Percentiles rank a stretch among this genome's conserved stretches.
These are phyloP conservation scores for Dicerorhinus sumatrensis DNA, from an alignment of 2,113 vertebrate species.

Conservation along the genomic window DNA sequence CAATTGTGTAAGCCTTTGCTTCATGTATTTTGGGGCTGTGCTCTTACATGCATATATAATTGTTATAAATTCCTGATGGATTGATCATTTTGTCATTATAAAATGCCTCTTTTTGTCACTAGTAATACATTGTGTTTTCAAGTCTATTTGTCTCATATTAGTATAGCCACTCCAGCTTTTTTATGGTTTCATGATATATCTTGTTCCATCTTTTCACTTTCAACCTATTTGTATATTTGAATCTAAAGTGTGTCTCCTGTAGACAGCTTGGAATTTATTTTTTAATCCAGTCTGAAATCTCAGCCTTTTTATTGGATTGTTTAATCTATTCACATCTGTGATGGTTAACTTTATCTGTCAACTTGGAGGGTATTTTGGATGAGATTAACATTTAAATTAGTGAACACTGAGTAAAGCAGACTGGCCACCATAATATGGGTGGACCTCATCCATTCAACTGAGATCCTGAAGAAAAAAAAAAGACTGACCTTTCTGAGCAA, in stretches of 20 bases:
- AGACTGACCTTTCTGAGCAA: not conserved
- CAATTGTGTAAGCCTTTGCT: not conserved
- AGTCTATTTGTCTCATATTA: not conserved
- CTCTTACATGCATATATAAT: not conserved
- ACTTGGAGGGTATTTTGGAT: not conserved
- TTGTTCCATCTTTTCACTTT: not conserved
- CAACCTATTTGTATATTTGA: not conserved
- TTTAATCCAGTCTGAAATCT: not conserved
- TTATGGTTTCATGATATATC: not conserved
- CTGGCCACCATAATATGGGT: not conserved
- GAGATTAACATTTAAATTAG: not conserved
- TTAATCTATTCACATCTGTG: not conserved
- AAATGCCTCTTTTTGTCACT: not conserved
- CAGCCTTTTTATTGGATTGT: not conserved
- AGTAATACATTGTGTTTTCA: not conserved
- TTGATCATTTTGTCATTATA: not conserved
- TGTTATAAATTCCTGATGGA: not conserved
- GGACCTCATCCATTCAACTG: not conserved
- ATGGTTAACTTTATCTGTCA: not conserved
- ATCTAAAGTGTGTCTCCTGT: not conserved
- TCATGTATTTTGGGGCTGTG: not conserved
- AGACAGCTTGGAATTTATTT: not conserved
- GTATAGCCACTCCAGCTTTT: not conserved
- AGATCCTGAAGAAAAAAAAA: not conserved
- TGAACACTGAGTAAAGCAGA: not conserved